Evolutionary conservation across 2,113 vertebrate genomes (phyloP), one percentile per base, ranked within the genome.

Genomic region (Rhabdornis inornatus): DNA sequence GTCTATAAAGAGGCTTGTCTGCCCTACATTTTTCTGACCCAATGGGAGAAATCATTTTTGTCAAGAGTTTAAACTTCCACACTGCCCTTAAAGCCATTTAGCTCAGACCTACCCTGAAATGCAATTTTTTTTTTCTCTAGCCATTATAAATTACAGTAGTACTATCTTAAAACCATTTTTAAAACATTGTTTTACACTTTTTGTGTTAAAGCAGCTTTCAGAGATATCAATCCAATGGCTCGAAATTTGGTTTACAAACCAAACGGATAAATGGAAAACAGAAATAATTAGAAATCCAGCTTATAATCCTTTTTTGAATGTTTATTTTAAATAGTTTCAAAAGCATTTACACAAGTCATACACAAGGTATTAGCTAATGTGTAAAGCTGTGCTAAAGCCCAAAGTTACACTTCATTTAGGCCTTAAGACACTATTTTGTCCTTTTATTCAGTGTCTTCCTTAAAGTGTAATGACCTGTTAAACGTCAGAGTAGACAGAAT

Each of bases 401-500:
- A 55, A 76, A 65, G 22, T 14, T 69, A 2, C 74, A 60, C 45
- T 87, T 74, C 16, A 60, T 80, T 35, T 59, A 80, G 57, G 11
- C 31, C 42, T 57, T 90, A 56, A 83, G 57, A 86, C 74, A 90
- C 5, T 68, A 56, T 14, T 83, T 82, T 92, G 49, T 66, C 53
- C 33, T 77, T 96, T 94, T 55, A 57, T 59, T 89, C 53, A n/a
- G 8, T 64, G 37, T 69, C 35, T 86, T 89, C 37, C 74, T 80
- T 87, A 30, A 80, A 87, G 19, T 61, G 40, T 70, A 90, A 66
- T 66, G 76, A 88, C 89, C 89, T 92, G 70, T 60, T 92, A 96
- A 97, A 94, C 94, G 92, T 90, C 94, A 94, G 60, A 69, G n/a
- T 45, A 90, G 69, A 87, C 15, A 61, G 65, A 96, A 89, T 94